Conservation (phyloP, 2,888 invertebrate genomes). For the Brachyptera putata region DNA sequence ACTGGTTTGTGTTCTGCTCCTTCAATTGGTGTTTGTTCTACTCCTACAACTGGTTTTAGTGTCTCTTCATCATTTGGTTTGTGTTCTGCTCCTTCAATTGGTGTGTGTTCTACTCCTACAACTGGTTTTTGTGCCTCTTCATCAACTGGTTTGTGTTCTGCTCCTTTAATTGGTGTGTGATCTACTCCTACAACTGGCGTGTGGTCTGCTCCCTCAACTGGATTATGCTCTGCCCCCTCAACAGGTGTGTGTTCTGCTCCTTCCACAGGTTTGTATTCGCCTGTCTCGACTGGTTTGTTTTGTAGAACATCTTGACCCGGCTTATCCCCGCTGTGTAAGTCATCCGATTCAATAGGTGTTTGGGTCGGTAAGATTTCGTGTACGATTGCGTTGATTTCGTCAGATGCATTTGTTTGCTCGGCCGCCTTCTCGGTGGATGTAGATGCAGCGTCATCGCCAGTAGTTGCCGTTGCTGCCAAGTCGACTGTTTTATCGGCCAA, state of each 20-base stretch:
- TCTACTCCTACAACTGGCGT: too few species aligned
- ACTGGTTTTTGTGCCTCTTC: too few species aligned
- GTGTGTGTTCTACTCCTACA: constrained; percentile 15
- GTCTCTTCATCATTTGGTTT: too few species aligned
- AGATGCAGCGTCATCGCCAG: not conserved
- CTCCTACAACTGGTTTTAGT: too few species aligned
- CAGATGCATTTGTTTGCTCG: not conserved
- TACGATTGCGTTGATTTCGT: not conserved
- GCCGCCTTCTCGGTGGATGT: not conserved
- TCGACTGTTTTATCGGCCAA: not conserved
- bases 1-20: too few species aligned
- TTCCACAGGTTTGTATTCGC: too few species aligned
- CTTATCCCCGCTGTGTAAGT: not conserved
- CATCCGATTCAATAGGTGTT: not conserved
- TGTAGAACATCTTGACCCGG: too few species aligned
- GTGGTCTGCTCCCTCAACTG: constrained; percentile 18
- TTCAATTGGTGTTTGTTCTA: too few species aligned
- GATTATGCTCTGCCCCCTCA: constrained; percentile 18
- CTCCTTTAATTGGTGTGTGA: too few species aligned
- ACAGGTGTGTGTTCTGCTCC: constrained; percentile 23
- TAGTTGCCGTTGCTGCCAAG: not conserved
- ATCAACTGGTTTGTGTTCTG: too few species aligned
- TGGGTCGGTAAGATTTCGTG: not conserved
- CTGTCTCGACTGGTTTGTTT: too few species aligned
- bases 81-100: not conserved